Percentiles rank a stretch among this genome's conserved stretches.
Conservation (phyloP, 2,113 vertebrate genomes). For the Blennius ocellaris region DNA sequence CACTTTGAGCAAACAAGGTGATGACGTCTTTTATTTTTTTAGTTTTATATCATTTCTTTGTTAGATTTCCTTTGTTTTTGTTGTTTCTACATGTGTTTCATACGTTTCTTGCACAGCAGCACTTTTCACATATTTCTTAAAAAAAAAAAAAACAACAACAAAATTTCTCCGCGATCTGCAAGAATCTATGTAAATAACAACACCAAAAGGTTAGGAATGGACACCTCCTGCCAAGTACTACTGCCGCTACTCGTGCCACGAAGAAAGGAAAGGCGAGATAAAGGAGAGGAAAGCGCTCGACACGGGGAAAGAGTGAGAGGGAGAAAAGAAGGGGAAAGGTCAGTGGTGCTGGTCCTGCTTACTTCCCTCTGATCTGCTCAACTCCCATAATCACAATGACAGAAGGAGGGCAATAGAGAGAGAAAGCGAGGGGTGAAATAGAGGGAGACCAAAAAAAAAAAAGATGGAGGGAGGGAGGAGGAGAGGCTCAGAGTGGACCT, state of each 20-base stretch:
- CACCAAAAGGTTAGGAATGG: too few relatives aligned
- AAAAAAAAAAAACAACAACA: too few relatives aligned
- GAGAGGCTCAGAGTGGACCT: slow-evolving; percentile 1
- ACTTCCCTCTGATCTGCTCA: slow-evolving; percentile 74
- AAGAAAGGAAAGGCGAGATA: background rate
- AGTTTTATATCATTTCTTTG: too few relatives aligned
- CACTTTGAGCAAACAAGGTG: too few relatives aligned
- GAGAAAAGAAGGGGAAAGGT: slow-evolving; percentile 53
- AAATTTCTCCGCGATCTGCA: too few relatives aligned
- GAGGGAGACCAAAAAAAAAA: background rate
- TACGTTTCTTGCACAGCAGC: too few relatives aligned
- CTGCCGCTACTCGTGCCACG: background rate
- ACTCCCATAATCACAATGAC: slow-evolving; percentile 75
- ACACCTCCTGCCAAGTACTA: too few relatives aligned
- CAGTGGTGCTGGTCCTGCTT: slow-evolving; percentile 55
- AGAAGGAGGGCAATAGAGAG: slow-evolving; percentile 75
- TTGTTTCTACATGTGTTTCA: too few relatives aligned
- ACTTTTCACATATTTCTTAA: too few relatives aligned
- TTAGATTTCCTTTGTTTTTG: too few relatives aligned
- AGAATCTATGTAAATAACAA: too few relatives aligned
- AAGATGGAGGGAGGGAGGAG: slow-evolving; percentile 1
- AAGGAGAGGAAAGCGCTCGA: slow-evolving; percentile 5
- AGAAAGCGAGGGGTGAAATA: slow-evolving; percentile 41
- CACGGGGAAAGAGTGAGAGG: slow-evolving; percentile 20
- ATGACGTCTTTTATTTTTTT: too few relatives aligned